Evolutionary conservation across 2,113 vertebrate genomes (phyloP), one percentile per base, ranked within the genome.

Genomic region (Epinephelus lanceolatus): DNA sequence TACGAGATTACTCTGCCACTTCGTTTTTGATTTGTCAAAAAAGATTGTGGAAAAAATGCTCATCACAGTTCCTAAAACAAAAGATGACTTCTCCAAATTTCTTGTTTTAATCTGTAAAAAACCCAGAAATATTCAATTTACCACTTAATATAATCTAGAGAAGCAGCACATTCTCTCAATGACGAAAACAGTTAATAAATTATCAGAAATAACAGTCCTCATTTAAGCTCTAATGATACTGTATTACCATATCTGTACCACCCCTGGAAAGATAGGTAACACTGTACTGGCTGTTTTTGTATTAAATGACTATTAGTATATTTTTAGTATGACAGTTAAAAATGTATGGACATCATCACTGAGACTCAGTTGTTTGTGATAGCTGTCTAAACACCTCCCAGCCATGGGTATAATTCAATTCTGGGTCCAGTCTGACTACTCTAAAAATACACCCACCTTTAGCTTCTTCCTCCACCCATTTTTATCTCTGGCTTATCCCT

Each of bases 401-500:
- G 27, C 6, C 21, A 68, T 52, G 15, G n/a, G 3, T 71, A 47
- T 52, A 60, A 62, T 55, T 66, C 2, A 69, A 33, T 73, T 52
- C 53, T 62, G 57, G 61, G 13, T 55, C 57, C n/a, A 57, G 80
- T 45, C 37, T 53, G 62, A 81, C 78, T 56, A 14, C 60, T 85
- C 85, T 88, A 88, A 84, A 88, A 81, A 90, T 85, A 87, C 61
- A 62, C 6, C 37, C 57, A 62, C 66, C 78, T 67, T 69, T 15
- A 55, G 45, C 79, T 81, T 62, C 80, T 61, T 79, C 68, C 61
- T 80, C 23, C 61, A 82, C 21, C 15, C 33, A 52, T 81, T 78
- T 72, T 87, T 87, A 91, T 90, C 88, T 90, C 33, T 78, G 68
- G 56, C 76, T 85, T 81, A 86, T 69, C 75, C 23, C 37, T 63